Evolutionary conservation across 2,797 vertebrate genomes (phyloP), one percentile per base, ranked within the genome.

Genomic region (Eulemur albifrons): DNA sequence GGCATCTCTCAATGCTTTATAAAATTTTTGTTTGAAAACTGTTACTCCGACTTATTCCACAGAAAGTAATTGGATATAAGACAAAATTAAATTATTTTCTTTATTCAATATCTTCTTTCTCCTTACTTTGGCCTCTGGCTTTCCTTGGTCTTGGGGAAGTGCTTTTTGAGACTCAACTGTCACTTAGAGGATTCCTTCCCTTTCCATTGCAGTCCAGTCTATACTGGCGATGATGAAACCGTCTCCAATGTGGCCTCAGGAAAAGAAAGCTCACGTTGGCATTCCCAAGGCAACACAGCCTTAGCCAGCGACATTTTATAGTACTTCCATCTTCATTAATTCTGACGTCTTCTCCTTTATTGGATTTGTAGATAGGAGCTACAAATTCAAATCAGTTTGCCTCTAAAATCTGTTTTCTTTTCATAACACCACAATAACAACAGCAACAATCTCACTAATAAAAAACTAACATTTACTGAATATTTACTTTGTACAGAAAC

Each of bases 11-110:
- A 75, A 38, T 91, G 21, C n/a, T 86, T 88, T 79, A n/a, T 88
- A 75, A 67, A 35, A 54, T 67, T 69, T 86, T 92, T 95, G 20
- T 96, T 96, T 88, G 50, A 80, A 97, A 97, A 91, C 17, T 57
- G 11, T 50, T 43, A 93, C 43, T 40, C 21, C 27, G 57, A 45
- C 5, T 65, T 10, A 35, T 72, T 59, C 20, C 21, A 81, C 6
- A 86, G 59, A 81, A 89, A 17, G 32, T 81, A 43, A 69, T 69
- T 92, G 76, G 59, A 40, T 14, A 18, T 79, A 72, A 84, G 45
- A 75, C 14, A 48, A 91, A 94, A 85, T 54, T 67, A 54, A 73
- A 69, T 48, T 2, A 76, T n/a, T 67, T 94, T 57, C 23, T 85
- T 93, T 40, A 61, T 85, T 45, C 25, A 48, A n/a, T 25, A 10